Percentiles rank a stretch among this genome's conserved stretches.
phyloP scores from a whole-genome alignment of 2,888 invertebrate genomes.

The Sinopyrophorus schimmeli region DNA sequence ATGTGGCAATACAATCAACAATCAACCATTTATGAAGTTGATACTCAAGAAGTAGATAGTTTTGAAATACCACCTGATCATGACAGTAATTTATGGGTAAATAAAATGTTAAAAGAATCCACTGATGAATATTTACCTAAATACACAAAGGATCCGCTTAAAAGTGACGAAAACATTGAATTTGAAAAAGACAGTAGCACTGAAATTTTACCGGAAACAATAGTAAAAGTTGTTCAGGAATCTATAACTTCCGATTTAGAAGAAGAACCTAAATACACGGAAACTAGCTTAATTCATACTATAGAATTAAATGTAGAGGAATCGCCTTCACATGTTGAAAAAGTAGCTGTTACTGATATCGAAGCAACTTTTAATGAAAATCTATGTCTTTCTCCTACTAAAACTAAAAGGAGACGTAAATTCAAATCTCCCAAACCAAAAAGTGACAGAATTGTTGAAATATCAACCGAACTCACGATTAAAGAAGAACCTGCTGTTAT shows the following conservation, averaged over 20 bases:
- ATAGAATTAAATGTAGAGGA: slow-evolving; percentile 33
- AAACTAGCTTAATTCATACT: too few species aligned
- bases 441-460: slow-evolving; percentile 3
- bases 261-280: too few species aligned
- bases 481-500: slow-evolving; percentile 5
- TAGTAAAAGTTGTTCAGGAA: neutral
- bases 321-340: slow-evolving; percentile 17
- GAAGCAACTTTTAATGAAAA: too few species aligned
- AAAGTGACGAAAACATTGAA: neutral
- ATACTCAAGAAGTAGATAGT: slow-evolving; percentile 27
- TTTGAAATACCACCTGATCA: slow-evolving; percentile 47
- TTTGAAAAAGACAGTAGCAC: neutral
- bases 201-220: neutral
- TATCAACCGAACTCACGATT: neutral
- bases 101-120: slow-evolving; percentile 45
- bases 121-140: slow-evolving; percentile 12
- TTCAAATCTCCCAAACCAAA: slow-evolving; percentile 38
- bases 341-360: neutral
- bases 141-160: neutral
- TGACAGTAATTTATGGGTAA: slow-evolving; percentile 47
- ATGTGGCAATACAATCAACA: slow-evolving; percentile 3
- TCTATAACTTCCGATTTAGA: neutral
- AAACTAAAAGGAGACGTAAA: slow-evolving; percentile 34
- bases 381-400: slow-evolving; percentile 15
- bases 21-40: slow-evolving; percentile 2